phyloP scores from a whole-genome alignment of 2,888 invertebrate species.

The Desoria tigrina region DNA sequence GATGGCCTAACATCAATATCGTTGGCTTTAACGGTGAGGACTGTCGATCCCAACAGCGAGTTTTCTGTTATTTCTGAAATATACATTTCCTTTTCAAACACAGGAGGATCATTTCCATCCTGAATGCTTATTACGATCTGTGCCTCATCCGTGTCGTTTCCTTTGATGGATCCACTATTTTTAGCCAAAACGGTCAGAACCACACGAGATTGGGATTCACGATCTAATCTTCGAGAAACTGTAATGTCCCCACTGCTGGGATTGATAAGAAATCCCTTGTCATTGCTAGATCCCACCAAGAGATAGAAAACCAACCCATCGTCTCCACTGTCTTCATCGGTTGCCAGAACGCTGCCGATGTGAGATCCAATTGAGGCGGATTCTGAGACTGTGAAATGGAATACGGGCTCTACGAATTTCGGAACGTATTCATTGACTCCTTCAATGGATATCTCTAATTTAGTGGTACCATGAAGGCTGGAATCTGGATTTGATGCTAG shows the following conservation, averaged over 20 bases:
- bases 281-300: conserved; percentile 72
- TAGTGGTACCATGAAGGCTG: conserved; percentile 69
- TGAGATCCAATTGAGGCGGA: conserved; percentile 86
- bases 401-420: conserved; percentile 85
- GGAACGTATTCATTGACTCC: conserved; percentile 96
- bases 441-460: conserved; percentile 70
- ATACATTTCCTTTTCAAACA: conserved; percentile 78
- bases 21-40: conserved; percentile 77
- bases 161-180: conserved; percentile 88
- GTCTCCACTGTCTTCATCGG: conserved; percentile 79
- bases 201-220: conserved; percentile 66
- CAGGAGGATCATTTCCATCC: conserved; percentile 95
- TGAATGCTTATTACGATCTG: conserved; percentile 90
- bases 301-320: conserved; percentile 77
- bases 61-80: conserved; percentile 80
- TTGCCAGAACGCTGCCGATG: conserved; percentile 87
- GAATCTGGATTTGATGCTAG: conserved; percentile 82
- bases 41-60: conserved; percentile 70
- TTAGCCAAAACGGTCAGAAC: conserved; percentile 91
- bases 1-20: conserved; percentile 89
- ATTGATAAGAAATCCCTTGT: conserved; percentile 76
- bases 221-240: conserved; percentile 76
- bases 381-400: conserved; percentile 87
- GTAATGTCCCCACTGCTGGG: conserved; percentile 75
- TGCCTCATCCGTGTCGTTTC: conserved; percentile 93